phyloP scores from a whole-genome alignment of 2,888 invertebrate genomes.

The Colostygia pectinataria region DNA sequence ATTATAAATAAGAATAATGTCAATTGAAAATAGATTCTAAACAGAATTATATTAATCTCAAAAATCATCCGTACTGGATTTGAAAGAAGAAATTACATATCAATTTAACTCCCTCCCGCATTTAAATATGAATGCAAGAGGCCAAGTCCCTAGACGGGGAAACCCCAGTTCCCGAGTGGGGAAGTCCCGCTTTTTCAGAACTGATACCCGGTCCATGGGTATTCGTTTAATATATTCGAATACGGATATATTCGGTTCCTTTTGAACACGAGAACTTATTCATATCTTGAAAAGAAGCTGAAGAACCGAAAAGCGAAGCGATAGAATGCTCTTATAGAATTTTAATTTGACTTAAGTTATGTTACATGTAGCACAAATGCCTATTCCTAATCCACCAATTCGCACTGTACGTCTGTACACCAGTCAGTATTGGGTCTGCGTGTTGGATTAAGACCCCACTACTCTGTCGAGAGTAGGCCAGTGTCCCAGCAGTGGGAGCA shows the following conservation, averaged over 20 bases:
- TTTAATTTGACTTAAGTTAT: too few relatives aligned
- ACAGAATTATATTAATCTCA: not conserved
- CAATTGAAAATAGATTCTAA: not conserved
- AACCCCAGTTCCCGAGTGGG: conserved; percentile 1
- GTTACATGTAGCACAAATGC: too few relatives aligned
- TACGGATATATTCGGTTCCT: not conserved
- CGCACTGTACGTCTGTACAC: too few relatives aligned
- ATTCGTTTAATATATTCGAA: conserved; percentile 4
- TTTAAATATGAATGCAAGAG: conserved; percentile 27
- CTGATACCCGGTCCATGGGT: conserved; percentile 3
- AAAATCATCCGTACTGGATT: not conserved
- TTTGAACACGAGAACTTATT: not conserved
- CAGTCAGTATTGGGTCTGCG: too few relatives aligned
- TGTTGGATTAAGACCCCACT: too few relatives aligned
- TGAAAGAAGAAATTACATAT: conserved; percentile 19
- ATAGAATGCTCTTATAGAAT: not conserved
- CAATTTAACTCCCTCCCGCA: conserved; percentile 16
- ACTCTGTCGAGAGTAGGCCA: too few relatives aligned
- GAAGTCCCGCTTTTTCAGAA: conserved; percentile 5
- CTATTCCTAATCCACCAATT: too few relatives aligned
- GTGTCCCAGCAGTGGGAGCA: too few relatives aligned
- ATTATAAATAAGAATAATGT: too few relatives aligned
- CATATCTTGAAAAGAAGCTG: not conserved
- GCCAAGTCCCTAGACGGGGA: conserved; percentile 17
- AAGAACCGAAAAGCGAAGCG: not conserved